Evolutionary conservation across 1,140 invertebrate species (phyloP), one percentile per base, ranked within the genome.

Genomic region (Linepithema humile): DNA sequence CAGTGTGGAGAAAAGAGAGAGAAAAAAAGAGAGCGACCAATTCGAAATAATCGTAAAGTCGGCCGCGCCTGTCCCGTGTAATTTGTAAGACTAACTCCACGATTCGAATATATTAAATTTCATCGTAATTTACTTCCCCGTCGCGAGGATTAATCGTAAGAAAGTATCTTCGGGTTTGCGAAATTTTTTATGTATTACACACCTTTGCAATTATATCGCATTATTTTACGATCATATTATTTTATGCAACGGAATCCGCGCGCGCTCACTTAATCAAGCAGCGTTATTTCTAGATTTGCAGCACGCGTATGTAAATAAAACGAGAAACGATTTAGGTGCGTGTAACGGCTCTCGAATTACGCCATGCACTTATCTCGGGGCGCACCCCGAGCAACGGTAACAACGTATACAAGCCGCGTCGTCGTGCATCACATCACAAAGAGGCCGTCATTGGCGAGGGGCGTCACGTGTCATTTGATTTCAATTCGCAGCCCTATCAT

Each of bases 381-480:
- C 50, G 48, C 75, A 53, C 43, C 55, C 29, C 20, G 35, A 12
- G 55, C 38, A 83, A 23, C n/a, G 15, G 67, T 75, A 83, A 75
- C 78, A 55, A 75, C 10, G 43, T 45, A 45, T 32, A 59, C 64
- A 35, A 35, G 40, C 20, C 65, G 50, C 60, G 20, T 32, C 17
- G 43, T 26, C 40, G 53, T 59, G 78, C 77, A 72, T 82, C 10
- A 45, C 17, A 26, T 32, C 55, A 85, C 77, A 74, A 82, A 82
- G 75, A 85, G 84, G 84, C 72, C 53, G 55, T 82, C 78, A 62
- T 73, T 74, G 70, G 55, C 17, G 59, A 85, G 82, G 90, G 89
- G 85, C 88, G 91, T 91, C 89, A 88, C 90, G 91, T 89, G 90
- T 91, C 90, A 92, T 92, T 92, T 91, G 84, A 85, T 91, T 92